A percentile compares a stretch with the other conserved stretches of the same genome.
These are phyloP conservation scores for Oreochromis spilurus DNA, from an alignment of 2,113 vertebrate species.

Conservation along the genomic window DNA sequence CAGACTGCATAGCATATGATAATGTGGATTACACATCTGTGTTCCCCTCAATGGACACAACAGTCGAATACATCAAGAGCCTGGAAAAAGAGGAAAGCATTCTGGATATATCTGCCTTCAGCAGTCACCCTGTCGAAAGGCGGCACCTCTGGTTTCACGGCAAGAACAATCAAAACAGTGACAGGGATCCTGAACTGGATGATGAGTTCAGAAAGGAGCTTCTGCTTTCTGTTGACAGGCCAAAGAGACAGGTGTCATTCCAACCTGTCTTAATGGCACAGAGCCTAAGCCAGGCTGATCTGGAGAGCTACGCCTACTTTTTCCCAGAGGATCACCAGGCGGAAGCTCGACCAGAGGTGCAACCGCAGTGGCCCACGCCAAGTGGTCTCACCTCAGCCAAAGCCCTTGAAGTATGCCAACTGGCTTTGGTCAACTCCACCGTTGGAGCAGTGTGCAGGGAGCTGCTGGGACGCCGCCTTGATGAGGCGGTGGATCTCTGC, in stretches of 20 bases:
- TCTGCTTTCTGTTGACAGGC: slow-evolving; percentile 2
- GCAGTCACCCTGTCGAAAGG: slow-evolving; percentile 16
- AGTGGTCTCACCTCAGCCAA: slow-evolving; percentile 72
- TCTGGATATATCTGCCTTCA: slow-evolving; percentile 30
- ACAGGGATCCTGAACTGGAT: not conserved
- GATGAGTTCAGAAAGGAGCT: slow-evolving; percentile 24
- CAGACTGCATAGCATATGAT: slow-evolving; percentile 56
- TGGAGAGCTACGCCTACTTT: slow-evolving; percentile 74
- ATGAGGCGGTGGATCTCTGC: slow-evolving; percentile 76
- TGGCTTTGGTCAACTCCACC: slow-evolving; percentile 70
- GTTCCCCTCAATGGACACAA: slow-evolving; percentile 76
- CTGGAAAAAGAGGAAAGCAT: slow-evolving; percentile 31
- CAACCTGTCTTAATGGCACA: slow-evolving; percentile 45
- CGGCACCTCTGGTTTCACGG: not conserved
- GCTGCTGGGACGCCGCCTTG: slow-evolving; percentile 73
- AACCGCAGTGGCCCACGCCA: slow-evolving; percentile 72
- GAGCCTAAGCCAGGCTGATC: slow-evolving; percentile 51
- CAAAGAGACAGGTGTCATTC: slow-evolving; percentile 22
- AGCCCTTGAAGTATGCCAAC: slow-evolving; percentile 72
- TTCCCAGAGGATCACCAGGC: slow-evolving; percentile 79
- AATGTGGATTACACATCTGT: slow-evolving; percentile 72
- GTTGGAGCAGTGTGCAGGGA: slow-evolving; percentile 67
- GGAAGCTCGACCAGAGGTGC: slow-evolving; percentile 28
- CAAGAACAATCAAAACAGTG: not conserved
- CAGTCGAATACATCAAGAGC: slow-evolving; percentile 66